Percentiles rank a stretch among this genome's conserved stretches.
phyloP scores from a whole-genome alignment of 1,140 invertebrate genomes.

The Aplysia californica region DNA sequence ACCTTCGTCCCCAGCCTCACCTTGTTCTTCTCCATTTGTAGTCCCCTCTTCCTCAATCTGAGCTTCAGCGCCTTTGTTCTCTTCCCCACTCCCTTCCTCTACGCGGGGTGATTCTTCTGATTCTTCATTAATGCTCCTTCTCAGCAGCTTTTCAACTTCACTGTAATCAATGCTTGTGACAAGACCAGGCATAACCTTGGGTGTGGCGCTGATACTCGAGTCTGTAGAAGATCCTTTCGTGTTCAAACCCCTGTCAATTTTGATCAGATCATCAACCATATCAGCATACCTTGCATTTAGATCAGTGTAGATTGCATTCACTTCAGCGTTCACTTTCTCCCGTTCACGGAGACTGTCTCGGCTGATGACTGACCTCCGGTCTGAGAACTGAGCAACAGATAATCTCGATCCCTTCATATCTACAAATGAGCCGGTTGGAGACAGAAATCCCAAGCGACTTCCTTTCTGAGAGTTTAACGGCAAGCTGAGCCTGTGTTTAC shows the following conservation, averaged over 20 bases:
- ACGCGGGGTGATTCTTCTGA: not conserved
- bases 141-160: not conserved
- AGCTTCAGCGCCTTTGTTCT: not conserved
- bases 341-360: constrained; percentile 49
- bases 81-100: constrained; percentile 1
- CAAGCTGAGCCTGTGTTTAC: constrained; percentile 12
- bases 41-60: not conserved
- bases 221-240: not conserved
- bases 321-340: constrained; percentile 49
- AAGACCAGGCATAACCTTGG: not conserved
- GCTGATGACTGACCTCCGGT: constrained; percentile 38
- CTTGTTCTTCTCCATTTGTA: not conserved
- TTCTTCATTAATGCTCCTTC: not conserved
- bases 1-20: not conserved
- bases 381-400: constrained; percentile 8
- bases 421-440: not conserved
- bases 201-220: not conserved
- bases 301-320: constrained; percentile 42
- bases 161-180: not conserved
- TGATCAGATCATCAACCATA: constrained; percentile 42
- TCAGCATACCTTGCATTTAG: constrained; percentile 48
- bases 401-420: not conserved
- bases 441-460: not conserved
- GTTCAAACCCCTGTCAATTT: constrained; percentile 42
- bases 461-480: not conserved